Evolutionary conservation across 2,888 invertebrate genomes (phyloP).

Genomic region (Lithophane leautieri): DNA sequence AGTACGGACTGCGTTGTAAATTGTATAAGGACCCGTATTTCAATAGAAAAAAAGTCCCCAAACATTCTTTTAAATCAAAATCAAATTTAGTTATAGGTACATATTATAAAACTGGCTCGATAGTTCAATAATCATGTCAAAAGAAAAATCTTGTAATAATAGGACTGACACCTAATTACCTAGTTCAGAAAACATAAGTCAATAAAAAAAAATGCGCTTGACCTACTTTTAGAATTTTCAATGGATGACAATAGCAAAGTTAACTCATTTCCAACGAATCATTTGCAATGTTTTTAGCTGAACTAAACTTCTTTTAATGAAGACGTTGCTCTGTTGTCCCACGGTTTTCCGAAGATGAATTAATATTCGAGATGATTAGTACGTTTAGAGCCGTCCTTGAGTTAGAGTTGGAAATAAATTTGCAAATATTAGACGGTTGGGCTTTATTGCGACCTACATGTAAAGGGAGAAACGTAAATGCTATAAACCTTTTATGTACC

Average conservation of each 20-base stretch:
- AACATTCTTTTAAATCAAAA: background rate
- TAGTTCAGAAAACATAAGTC: background rate
- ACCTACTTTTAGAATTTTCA: background rate
- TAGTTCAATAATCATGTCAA: background rate
- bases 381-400: constrained; percentile 12
- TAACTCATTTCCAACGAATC: background rate
- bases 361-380: background rate
- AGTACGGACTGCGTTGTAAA: too few species aligned
- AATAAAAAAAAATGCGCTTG: too few species aligned
- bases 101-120: background rate
- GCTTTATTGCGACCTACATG: constrained; percentile 6
- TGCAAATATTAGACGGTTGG: constrained; percentile 13
- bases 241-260: background rate
- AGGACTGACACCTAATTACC: background rate
- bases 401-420: constrained; percentile 13
- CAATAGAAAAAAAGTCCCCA: too few species aligned
- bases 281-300: background rate
- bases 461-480: constrained; percentile 1
- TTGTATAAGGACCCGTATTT: too few species aligned
- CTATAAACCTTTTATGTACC: background rate
- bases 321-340: background rate
- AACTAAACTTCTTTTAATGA: background rate
- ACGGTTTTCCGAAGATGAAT: background rate
- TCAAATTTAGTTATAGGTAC: background rate
- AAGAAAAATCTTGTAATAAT: background rate